Conservation (phyloP, 2,113 vertebrate genomes). For the Rhagologus leucostigma region DNA sequence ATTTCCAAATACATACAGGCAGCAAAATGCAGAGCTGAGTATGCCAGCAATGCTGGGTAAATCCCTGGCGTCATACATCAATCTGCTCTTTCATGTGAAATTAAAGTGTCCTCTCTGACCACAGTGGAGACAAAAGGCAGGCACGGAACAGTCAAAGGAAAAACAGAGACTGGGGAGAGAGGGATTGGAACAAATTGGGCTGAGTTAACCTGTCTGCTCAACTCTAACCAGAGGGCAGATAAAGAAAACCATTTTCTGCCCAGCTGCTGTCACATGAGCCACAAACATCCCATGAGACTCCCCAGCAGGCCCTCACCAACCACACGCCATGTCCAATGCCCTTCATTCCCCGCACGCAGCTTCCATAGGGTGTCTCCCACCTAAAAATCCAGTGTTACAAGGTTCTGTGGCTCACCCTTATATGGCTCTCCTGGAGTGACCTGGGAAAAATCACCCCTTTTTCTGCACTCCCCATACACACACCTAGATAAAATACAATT, state of each 20-base stretch:
- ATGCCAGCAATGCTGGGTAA: conserved; percentile 45
- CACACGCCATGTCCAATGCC: background rate
- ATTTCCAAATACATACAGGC: background rate
- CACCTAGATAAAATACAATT: background rate
- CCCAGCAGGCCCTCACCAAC: background rate
- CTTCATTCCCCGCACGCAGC: background rate
- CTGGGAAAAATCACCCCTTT: background rate
- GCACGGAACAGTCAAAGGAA: background rate
- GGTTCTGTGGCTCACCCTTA: background rate
- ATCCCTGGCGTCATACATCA: conserved; percentile 33
- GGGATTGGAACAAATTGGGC: background rate
- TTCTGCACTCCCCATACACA: background rate
- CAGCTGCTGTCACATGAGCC: background rate
- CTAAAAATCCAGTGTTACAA: background rate
- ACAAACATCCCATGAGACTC: background rate
- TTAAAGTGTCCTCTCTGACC: background rate
- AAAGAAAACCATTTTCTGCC: background rate
- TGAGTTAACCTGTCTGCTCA: background rate
- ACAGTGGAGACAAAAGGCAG: background rate
- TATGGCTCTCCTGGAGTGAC: background rate
- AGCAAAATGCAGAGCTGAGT: background rate
- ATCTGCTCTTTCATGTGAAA: conserved; percentile 45
- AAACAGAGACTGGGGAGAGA: background rate
- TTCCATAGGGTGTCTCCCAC: background rate
- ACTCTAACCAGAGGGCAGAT: background rate